phyloP scores from a whole-genome alignment of 2,797 vertebrate species.

The Melanotaenia pygmaea region DNA sequence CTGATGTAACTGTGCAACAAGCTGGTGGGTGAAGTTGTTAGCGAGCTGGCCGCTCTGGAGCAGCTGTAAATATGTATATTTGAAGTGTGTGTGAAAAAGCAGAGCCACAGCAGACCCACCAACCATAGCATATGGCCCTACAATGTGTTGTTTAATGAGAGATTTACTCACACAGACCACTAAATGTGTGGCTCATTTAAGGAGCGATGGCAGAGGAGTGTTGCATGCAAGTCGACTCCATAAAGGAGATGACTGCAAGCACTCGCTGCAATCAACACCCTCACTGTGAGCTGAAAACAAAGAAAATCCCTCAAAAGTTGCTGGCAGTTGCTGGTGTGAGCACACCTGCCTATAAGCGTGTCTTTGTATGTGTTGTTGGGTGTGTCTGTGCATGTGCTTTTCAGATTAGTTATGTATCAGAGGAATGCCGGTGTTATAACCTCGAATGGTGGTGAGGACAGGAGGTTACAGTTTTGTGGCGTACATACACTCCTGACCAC shows the following conservation, averaged over 20 bases:
- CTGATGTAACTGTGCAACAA: slow-evolving; percentile 24
- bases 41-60: slow-evolving; percentile 54
- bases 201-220: slow-evolving; percentile 68
- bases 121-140: slow-evolving; percentile 78
- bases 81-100: slow-evolving; percentile 73
- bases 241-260: slow-evolving; percentile 31
- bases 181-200: slow-evolving; percentile 81
- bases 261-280: slow-evolving; percentile 39
- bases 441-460: slow-evolving; percentile 29
- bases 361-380: slow-evolving; percentile 3
- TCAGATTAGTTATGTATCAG: slow-evolving; percentile 35
- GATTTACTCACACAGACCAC: slow-evolving; percentile 83
- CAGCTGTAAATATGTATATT: slow-evolving; percentile 74
- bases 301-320: background rate
- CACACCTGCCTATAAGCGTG: slow-evolving; percentile 47
- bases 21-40: slow-evolving; percentile 48
- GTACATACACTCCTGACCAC: slow-evolving; percentile 59
- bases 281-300: slow-evolving; percentile 2
- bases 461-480: slow-evolving; percentile 61
- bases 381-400: slow-evolving; percentile 13
- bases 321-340: slow-evolving; percentile 4
- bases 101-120: slow-evolving; percentile 70
- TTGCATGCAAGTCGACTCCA: slow-evolving; percentile 60
- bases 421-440: slow-evolving; percentile 52
- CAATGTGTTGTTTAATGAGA: slow-evolving; percentile 83